These are phyloP conservation scores for Hypocryptadius cinnamomeus DNA, from an alignment of 2,113 vertebrate genomes.

Conservation along the genomic window DNA sequence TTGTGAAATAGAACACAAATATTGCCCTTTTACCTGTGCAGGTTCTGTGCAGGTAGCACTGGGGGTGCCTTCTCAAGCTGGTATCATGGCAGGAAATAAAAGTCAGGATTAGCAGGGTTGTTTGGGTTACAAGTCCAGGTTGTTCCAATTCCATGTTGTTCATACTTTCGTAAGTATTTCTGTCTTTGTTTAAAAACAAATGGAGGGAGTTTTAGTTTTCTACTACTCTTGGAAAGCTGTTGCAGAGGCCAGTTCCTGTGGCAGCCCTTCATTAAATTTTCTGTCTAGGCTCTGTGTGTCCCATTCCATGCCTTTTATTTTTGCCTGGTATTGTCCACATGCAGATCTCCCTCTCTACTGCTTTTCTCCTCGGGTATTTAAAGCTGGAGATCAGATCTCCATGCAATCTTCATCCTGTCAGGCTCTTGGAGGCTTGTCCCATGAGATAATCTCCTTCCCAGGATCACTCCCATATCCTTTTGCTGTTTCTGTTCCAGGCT, in stretches of 20 bases:
- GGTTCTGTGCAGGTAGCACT: background rate
- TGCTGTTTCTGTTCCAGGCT: background rate
- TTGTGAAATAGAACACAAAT: background rate
- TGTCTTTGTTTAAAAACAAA: background rate
- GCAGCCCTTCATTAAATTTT: background rate
- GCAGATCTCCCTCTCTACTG: background rate
- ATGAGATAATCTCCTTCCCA: background rate
- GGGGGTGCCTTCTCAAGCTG: background rate
- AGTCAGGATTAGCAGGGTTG: background rate
- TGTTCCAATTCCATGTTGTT: background rate
- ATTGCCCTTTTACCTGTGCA: background rate
- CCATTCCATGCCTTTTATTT: background rate
- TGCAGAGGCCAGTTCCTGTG: background rate
- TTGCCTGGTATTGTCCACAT: background rate
- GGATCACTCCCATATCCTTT: background rate
- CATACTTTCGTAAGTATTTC: background rate
- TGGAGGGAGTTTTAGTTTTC: accelerated
- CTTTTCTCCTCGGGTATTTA: background rate
- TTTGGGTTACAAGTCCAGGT: background rate
- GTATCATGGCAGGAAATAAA: background rate
- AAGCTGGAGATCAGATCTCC: background rate
- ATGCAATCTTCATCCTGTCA: background rate
- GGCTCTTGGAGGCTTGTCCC: background rate
- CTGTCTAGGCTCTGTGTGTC: accelerated
- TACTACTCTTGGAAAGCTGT: background rate